Evolutionary conservation across 2,888 invertebrate species (phyloP), one percentile per base, ranked within the genome.

Genomic region (Stictocephala bisonia): DNA sequence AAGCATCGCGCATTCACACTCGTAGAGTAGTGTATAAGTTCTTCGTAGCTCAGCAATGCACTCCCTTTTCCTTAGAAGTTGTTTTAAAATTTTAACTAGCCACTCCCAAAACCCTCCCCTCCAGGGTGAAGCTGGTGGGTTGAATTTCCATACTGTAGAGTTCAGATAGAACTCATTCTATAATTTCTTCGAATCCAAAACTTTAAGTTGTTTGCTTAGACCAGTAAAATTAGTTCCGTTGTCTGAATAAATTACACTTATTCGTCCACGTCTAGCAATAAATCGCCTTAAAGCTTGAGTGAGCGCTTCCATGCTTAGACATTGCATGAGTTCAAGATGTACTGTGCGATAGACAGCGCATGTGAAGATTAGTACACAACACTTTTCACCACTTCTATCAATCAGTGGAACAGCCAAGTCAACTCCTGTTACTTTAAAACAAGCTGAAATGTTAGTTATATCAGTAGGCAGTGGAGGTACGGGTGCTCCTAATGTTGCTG

Each of bases 121-220:
- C 84, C 85, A 85, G 0, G 84, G 78, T 2, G 84, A 82, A 0
- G 80, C 76, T 3, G 83, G 83, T 3, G 83, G 81, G 58, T 82
- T 84, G 74, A 84, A 85, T 11, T 74, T 71, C 82, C 78, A 82
- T 70, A 75, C 77, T 76, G 75, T 77, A 58, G 31, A 73, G 20
- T 77, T 60, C 1, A 76, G 69, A 1, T 75, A 18, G 13, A 76
- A 75, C 26, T 74, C 71, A 7, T 74, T 50, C 4, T 22, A 11
- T 20, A 82, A 78, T 13, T 66, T 67, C 83, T 84, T 85, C 77
- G 86, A 86, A 75, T 87, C 85, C 0, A 87, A 85, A 80, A 86
- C 85, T 76, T 85, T 84, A 77, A 86, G 85, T n/a, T 85, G 81
- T 75, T 81, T 84, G 3, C 77, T 76, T 0, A 81, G 75, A 0